Evolutionary conservation across 2,888 invertebrate species (phyloP), one percentile per base, ranked within the genome.

Genomic region (Sthenelais limicola): DNA sequence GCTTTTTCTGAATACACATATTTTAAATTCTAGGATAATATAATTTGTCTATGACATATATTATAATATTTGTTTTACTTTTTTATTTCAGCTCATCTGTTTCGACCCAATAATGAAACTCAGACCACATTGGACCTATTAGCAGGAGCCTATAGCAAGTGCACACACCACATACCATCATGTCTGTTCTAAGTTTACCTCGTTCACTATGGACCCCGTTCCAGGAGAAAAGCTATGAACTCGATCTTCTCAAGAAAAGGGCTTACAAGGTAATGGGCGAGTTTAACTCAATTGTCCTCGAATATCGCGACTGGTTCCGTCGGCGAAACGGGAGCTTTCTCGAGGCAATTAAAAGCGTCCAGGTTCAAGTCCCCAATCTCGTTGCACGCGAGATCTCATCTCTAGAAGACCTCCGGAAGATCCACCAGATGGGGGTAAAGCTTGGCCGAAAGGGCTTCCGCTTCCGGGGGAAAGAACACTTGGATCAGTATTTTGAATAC

Each of bases 271-370:
- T 84, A 51, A 70, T 84, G 73, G 79, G 80, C 30, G 76, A 78
- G 52, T 77, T 84, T 21, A 84, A 86, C 74, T 71, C 74, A 15
- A 74, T 85, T 4, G 78, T 80, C 68, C 74, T 79, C 62, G 75
- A 81, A n/a, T 86, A 84, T 76, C 79, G 80, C 62, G 83, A 84
- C 72, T 85, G 85, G 85, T 85, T 85, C 72, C 76, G 79, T 5
- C 68, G 80, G 30, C 79, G 80, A 56, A 78, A 78, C 32, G 76
- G 81, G 67, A 78, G 82, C 18, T 85, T 85, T 71, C 71, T 83
- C 12, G 81, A 83, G 38, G 75, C 80, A 12, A 62, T 85, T 32
- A 84, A 84, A 74, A 76, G 81, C 18, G 79, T 84, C 28, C 84
- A 84, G 68, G 76, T 81, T 9, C 71, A 58, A 5, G 52, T 74